phyloP scores from a whole-genome alignment of 2,113 vertebrate species.

The Erythrocercus mccallii region DNA sequence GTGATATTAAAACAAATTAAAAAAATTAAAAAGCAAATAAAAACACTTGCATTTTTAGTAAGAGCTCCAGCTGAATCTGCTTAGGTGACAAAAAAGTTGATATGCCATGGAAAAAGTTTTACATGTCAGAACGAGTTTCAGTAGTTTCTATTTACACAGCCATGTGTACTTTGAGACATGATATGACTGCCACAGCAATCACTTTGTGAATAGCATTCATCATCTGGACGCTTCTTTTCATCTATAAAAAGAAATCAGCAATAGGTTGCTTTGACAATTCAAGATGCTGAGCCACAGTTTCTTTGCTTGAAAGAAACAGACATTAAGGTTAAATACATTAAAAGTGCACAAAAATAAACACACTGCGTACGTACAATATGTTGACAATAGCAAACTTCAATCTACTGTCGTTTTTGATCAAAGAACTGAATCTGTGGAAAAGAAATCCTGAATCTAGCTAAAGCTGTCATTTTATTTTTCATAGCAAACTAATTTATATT shows the following conservation, averaged over 20 bases:
- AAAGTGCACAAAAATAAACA: constrained; percentile 56
- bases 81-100: constrained; percentile 6
- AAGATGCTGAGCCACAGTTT: constrained; percentile 44
- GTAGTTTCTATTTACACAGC: constrained; percentile 39
- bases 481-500: constrained; percentile 58
- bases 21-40: neutral
- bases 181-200: constrained; percentile 37
- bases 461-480: constrained; percentile 64
- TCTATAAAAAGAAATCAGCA: constrained; percentile 35
- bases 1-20: neutral
- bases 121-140: constrained; percentile 22
- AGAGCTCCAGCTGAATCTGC: neutral
- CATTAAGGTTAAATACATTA: constrained; percentile 67
- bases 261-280: constrained; percentile 58
- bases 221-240: constrained; percentile 55
- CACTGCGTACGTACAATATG: neutral
- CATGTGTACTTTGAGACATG: constrained; percentile 29
- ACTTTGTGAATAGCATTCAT: constrained; percentile 35
- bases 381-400: constrained; percentile 27
- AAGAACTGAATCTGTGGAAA: constrained; percentile 38
- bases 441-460: constrained; percentile 35
- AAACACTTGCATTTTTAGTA: neutral
- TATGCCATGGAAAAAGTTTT: constrained; percentile 5
- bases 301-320: constrained; percentile 45
- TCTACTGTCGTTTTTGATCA: constrained; percentile 52